Percentiles rank a stretch among this genome's conserved stretches.
Conservation (phyloP, 1,140 invertebrate genomes). For the Ceratitis capitata region DNA sequence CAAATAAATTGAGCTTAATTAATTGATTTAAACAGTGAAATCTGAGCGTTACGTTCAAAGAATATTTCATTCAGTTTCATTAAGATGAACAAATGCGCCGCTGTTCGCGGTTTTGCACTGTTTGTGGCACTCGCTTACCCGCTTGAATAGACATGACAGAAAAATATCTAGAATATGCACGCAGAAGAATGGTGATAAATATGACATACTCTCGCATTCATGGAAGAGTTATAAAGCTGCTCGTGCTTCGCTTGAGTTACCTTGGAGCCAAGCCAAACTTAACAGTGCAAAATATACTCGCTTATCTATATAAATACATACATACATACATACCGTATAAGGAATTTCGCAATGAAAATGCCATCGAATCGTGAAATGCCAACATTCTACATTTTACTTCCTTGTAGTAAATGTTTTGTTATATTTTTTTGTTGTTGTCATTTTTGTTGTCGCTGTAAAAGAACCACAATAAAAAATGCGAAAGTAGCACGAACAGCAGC, state of each 20-base stretch:
- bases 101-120: background rate
- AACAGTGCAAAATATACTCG: no score
- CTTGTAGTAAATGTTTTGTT: background rate
- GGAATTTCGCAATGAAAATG: slow-evolving; percentile 30
- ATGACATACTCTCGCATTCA: background rate
- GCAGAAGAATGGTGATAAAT: background rate
- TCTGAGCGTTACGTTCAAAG: no score
- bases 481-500: background rate
- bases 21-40: no score
- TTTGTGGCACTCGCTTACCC: background rate
- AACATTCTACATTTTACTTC: slow-evolving; percentile 20
- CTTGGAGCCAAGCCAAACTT: background rate
- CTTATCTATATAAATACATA: background rate
- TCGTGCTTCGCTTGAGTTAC: background rate
- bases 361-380: slow-evolving; percentile 42
- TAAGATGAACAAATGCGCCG: no score
- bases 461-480: background rate
- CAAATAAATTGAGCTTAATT: no score
- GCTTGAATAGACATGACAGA: background rate
- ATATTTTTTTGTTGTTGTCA: background rate
- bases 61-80: no score
- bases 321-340: background rate
- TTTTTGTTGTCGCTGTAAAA: background rate
- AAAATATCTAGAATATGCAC: background rate
- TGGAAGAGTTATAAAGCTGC: background rate